phyloP scores from a whole-genome alignment of 2,113 vertebrate genomes.

The Puma concolor region DNA sequence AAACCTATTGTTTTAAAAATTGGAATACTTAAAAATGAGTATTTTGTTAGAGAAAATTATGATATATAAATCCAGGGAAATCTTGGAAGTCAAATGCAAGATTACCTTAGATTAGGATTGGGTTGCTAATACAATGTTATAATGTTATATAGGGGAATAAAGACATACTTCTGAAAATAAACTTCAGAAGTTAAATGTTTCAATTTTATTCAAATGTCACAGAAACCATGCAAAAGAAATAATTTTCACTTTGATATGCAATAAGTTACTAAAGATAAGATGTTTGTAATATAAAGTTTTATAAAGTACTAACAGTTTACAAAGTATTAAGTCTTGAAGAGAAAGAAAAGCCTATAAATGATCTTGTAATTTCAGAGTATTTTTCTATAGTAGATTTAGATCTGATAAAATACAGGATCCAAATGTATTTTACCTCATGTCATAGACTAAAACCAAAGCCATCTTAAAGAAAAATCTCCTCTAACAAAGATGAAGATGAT shows the following conservation, averaged over 20 bases:
- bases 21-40: neutral
- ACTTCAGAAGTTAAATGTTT: constrained; percentile 12
- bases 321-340: neutral
- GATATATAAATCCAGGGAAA: neutral
- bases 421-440: neutral
- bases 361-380: neutral
- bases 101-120: neutral
- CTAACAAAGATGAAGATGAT: neutral
- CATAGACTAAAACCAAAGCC: neutral
- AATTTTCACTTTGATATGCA: neutral
- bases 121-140: neutral
- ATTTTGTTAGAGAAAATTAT: neutral
- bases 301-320: neutral
- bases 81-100: neutral
- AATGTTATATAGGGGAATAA: neutral
- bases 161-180: constrained; percentile 6
- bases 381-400: neutral
- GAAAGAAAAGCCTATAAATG: neutral
- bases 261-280: neutral
- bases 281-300: neutral
- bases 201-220: neutral
- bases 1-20: neutral
- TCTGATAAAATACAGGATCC: neutral
- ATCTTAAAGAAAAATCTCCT: neutral
- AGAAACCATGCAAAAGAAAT: constrained; percentile 9